Conservation (phyloP, 1,140 invertebrate species). For the Probaryconus sp. region DNA sequence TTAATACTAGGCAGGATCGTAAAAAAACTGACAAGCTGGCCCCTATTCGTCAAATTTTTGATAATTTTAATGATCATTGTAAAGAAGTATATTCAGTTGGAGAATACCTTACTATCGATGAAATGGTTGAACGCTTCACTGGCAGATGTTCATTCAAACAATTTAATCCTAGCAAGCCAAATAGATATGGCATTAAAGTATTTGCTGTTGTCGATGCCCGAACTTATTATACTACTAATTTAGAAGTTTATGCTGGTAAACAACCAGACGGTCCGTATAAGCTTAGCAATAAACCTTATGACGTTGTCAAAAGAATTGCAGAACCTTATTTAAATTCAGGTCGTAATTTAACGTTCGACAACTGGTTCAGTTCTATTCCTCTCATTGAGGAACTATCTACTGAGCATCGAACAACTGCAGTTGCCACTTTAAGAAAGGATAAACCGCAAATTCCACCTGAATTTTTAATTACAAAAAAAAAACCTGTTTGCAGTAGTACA, state of each 20-base stretch:
- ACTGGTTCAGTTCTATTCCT: no score
- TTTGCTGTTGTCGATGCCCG: constrained; percentile 53
- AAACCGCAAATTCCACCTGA: background rate
- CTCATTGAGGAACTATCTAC: no score
- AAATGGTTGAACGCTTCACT: constrained; percentile 57
- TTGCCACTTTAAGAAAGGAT: background rate
- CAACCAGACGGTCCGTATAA: constrained; percentile 39
- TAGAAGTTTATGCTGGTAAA: constrained; percentile 63
- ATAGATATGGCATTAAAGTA: constrained; percentile 75
- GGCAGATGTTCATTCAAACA: constrained; percentile 65
- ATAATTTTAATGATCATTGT: background rate
- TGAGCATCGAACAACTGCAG: no score
- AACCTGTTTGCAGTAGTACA: no score
- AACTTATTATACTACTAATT: constrained; percentile 56
- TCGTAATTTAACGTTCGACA: no score
- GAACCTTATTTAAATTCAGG: no score
- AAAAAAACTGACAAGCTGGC: constrained; percentile 4
- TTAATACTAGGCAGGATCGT: no score
- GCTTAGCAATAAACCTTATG: no score
- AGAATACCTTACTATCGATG: background rate
- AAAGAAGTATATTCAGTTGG: background rate
- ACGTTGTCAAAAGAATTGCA: no score
- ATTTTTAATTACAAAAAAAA: no score
- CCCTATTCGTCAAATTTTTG: background rate
- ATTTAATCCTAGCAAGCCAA: constrained; percentile 71